phyloP scores from a whole-genome alignment of 2,888 invertebrate genomes.

The Drosophila incognita region DNA sequence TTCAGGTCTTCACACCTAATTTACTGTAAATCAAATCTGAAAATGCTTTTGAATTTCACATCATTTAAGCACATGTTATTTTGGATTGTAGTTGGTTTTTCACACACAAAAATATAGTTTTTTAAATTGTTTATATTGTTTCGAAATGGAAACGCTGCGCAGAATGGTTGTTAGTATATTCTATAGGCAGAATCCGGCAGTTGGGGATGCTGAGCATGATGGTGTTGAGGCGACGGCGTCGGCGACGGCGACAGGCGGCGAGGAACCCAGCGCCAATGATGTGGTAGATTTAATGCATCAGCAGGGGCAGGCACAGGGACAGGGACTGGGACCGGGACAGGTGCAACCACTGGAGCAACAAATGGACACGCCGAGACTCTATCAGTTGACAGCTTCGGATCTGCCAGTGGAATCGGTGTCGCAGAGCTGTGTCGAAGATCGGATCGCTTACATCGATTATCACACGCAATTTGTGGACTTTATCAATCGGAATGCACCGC shows the following conservation, averaged over 20 bases:
- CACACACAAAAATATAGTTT: conserved; percentile 10
- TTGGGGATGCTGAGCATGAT: background rate
- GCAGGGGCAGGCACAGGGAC: background rate
- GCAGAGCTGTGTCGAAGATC: conserved; percentile 2
- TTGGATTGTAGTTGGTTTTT: background rate
- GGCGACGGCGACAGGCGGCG: background rate
- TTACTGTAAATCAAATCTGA: background rate
- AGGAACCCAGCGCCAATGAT: conserved; percentile 20
- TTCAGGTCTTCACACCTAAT: background rate
- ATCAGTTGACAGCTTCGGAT: conserved; percentile 29
- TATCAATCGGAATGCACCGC: conserved; percentile 62
- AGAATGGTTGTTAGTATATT: conserved; percentile 13
- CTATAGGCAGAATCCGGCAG: background rate
- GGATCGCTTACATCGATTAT: conserved; percentile 41
- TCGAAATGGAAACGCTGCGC: conserved; percentile 43
- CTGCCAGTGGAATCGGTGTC: background rate
- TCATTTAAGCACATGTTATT: conserved; percentile 16
- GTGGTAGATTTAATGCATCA: conserved; percentile 40
- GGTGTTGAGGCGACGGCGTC: background rate
- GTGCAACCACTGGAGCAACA: background rate
- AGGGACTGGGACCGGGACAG: background rate
- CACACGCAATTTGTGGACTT: conserved; percentile 61
- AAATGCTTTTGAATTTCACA: conserved; percentile 19
- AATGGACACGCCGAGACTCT: background rate
- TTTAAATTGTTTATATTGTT: background rate